phyloP scores from a whole-genome alignment of 2,113 vertebrate species.

The Ceratotherium simum region DNA sequence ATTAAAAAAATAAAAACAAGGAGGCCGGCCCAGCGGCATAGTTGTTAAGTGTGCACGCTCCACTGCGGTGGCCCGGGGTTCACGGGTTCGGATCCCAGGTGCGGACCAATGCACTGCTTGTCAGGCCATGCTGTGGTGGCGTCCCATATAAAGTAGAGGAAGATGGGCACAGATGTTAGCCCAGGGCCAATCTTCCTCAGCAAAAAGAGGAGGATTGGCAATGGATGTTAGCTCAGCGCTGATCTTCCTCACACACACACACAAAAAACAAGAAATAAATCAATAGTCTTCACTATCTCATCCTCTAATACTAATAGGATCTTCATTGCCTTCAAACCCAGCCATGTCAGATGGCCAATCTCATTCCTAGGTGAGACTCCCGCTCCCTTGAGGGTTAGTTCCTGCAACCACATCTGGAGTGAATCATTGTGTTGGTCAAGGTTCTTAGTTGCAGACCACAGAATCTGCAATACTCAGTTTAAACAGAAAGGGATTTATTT shows the following conservation, averaged over 20 bases:
- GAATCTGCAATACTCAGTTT: background rate
- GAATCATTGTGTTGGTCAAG: background rate
- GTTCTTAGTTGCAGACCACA: background rate
- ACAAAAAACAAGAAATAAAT: background rate
- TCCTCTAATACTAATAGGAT: background rate
- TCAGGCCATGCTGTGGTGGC: too few species aligned
- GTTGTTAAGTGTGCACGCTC: too few species aligned
- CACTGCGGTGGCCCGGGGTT: too few species aligned
- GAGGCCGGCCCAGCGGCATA: too few species aligned
- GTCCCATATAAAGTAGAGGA: too few species aligned
- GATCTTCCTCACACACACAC: background rate
- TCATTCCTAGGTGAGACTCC: background rate
- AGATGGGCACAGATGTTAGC: too few species aligned
- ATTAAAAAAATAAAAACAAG: background rate
- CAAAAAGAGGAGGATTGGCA: too few species aligned
- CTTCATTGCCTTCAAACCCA: background rate
- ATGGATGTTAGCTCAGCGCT: too few species aligned
- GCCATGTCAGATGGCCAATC: background rate
- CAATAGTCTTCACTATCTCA: background rate
- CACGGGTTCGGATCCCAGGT: too few species aligned
- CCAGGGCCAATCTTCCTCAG: too few species aligned
- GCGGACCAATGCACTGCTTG: too few species aligned
- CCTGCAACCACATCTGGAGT: background rate
- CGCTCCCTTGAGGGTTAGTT: background rate
- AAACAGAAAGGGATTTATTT: background rate